These are phyloP conservation scores for Crematogaster levior DNA, from an alignment of 2,888 invertebrate genomes.

Conservation along the genomic window DNA sequence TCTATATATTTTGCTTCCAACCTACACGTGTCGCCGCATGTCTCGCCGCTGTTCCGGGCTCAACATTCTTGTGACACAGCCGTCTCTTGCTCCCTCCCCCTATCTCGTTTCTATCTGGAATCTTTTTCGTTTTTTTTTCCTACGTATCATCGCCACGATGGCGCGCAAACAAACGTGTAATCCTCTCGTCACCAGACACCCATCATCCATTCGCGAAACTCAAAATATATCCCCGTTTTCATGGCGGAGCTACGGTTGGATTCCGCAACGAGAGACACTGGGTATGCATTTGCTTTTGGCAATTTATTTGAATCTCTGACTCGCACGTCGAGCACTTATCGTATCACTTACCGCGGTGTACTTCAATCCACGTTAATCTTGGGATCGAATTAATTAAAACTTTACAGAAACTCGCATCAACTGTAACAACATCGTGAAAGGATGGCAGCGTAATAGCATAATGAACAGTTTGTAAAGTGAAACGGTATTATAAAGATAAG, in stretches of 20 bases:
- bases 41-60: conserved; percentile 80
- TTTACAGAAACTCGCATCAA: conserved; percentile 15
- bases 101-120: conserved; percentile 32
- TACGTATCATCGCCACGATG: conserved; percentile 64
- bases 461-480: conserved; percentile 12
- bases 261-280: conserved; percentile 22
- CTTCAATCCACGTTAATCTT: background rate
- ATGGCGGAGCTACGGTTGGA: conserved; percentile 33
- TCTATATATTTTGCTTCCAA: conserved; percentile 77
- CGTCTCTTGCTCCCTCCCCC: conserved; percentile 59
- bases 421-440: conserved; percentile 28
- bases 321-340: background rate
- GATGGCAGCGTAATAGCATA: conserved; percentile 4
- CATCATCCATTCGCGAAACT: conserved; percentile 59
- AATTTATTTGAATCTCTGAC: background rate
- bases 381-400: conserved; percentile 17
- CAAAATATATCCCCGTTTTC: conserved; percentile 55
- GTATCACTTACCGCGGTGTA: background rate
- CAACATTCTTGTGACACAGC: conserved; percentile 78
- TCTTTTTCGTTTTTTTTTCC: conserved; percentile 59
- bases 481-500: conserved; percentile 19
- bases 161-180: conserved; percentile 80
- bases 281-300: background rate
- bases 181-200: conserved; percentile 78
- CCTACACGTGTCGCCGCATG: conserved; percentile 84